A percentile compares a stretch with the other conserved stretches of the same genome.
These are phyloP conservation scores for Aphelenchoides besseyi DNA, from an alignment of 1,140 invertebrate species.

Conservation along the genomic window DNA sequence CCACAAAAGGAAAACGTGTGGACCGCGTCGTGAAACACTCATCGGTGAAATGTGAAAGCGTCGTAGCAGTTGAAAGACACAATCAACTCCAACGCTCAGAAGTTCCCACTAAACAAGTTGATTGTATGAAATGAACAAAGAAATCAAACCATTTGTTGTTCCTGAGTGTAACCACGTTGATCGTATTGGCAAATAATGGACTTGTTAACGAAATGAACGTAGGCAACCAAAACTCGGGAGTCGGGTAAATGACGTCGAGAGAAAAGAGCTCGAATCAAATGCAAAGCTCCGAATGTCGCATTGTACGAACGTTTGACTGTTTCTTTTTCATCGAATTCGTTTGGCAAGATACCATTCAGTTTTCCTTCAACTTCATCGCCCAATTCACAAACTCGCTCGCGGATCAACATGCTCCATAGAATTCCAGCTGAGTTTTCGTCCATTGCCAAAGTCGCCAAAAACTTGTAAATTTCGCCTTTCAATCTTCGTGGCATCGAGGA, in stretches of 20 bases:
- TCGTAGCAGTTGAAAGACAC: constrained; percentile 14
- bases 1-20: constrained; percentile 11
- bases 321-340: constrained; percentile 14
- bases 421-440: not conserved
- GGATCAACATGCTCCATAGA: constrained; percentile 8
- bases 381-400: constrained; percentile 2
- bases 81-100: not conserved
- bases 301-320: not conserved
- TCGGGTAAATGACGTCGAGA: constrained; percentile 3
- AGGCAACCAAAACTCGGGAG: not conserved
- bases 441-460: constrained; percentile 9
- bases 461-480: constrained; percentile 15
- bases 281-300: not conserved
- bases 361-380: not conserved
- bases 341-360: not conserved
- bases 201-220: constrained; percentile 10
- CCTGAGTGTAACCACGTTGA: not conserved
- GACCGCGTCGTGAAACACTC: not conserved
- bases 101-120: constrained; percentile 18
- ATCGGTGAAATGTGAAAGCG: constrained; percentile 19
- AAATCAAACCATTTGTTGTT: constrained; percentile 18
- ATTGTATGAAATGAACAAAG: too few species aligned
- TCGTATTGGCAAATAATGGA: constrained; percentile 17
- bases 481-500: not conserved
- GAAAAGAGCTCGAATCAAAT: constrained; percentile 12